Evolutionary conservation across 2,797 vertebrate genomes (phyloP).

Genomic region (Enteromius treurensis): DNA sequence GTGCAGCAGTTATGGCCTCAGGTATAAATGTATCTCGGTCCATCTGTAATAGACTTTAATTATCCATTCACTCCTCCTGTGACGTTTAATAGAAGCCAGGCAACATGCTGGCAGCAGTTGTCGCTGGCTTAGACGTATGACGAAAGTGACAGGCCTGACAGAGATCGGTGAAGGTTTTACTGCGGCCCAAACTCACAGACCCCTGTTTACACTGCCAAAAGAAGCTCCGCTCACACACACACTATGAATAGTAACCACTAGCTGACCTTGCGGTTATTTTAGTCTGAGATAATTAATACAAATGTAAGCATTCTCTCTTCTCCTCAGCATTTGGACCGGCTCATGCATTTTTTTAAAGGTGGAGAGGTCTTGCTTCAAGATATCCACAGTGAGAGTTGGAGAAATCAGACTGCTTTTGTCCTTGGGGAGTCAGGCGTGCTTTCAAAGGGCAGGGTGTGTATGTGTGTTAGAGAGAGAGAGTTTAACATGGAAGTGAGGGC

Average conservation of each 20-base stretch:
- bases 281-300: slow-evolving; percentile 74
- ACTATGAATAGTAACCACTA: slow-evolving; percentile 26
- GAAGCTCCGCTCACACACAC: not conserved
- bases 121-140: slow-evolving; percentile 26
- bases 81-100: slow-evolving; percentile 28
- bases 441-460: slow-evolving; percentile 11
- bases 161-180: slow-evolving; percentile 47
- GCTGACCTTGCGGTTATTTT: slow-evolving; percentile 69
- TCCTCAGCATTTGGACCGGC: slow-evolving; percentile 56
- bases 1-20: slow-evolving; percentile 27
- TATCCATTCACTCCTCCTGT: slow-evolving; percentile 28
- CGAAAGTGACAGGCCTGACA: slow-evolving; percentile 51
- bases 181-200: slow-evolving; percentile 23
- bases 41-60: slow-evolving; percentile 45
- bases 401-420: slow-evolving; percentile 44
- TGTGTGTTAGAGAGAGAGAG: not conserved
- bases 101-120: slow-evolving; percentile 19
- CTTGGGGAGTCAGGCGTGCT: slow-evolving; percentile 40
- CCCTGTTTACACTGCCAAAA: not conserved
- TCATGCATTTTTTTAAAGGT: slow-evolving; percentile 60
- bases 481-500: slow-evolving; percentile 7
- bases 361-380: slow-evolving; percentile 58
- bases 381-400: slow-evolving; percentile 6
- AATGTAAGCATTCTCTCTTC: slow-evolving; percentile 71
- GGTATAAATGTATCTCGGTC: slow-evolving; percentile 30